phyloP scores from a whole-genome alignment of 2,888 invertebrate species.

The Enchytraeus crypticus region DNA sequence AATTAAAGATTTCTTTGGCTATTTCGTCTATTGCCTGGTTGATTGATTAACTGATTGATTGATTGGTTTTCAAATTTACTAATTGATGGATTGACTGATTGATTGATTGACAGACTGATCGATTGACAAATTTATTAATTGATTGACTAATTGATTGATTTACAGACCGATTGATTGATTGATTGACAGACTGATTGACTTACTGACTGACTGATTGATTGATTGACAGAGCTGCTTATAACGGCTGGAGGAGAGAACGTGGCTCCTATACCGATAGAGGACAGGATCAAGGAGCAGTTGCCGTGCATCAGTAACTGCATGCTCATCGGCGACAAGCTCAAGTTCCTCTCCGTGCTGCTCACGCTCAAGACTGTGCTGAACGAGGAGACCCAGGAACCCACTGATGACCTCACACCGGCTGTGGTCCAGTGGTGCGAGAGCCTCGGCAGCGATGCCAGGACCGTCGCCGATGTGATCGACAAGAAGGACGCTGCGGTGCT shows the following conservation, averaged over 20 bases:
- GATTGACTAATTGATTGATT: no score
- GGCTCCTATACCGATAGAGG: slow-evolving; percentile 78
- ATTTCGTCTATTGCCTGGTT: no score
- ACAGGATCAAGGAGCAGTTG: slow-evolving; percentile 66
- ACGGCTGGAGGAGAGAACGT: slow-evolving; percentile 87
- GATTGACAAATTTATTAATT: no score
- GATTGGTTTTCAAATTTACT: no score
- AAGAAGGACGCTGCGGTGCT: slow-evolving; percentile 1
- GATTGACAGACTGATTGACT: no score
- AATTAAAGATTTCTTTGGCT: no score
- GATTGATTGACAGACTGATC: no score
- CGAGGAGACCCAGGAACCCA: slow-evolving; percentile 58
- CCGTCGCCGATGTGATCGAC: slow-evolving; percentile 5
- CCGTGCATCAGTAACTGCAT: slow-evolving; percentile 71
- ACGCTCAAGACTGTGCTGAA: slow-evolving; percentile 69
- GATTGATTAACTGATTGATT: no score
- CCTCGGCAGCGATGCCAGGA: slow-evolving; percentile 2
- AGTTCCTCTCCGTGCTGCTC: slow-evolving; percentile 73
- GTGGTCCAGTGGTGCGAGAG: slow-evolving; percentile 57
- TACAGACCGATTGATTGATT: no score
- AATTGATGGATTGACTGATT: no score
- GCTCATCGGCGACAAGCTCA: slow-evolving; percentile 75
- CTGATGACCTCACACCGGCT: slow-evolving; percentile 61
- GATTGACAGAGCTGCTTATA: slow-evolving; percentile 71
- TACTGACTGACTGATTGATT: no score